Evolutionary conservation across 2,113 vertebrate species (phyloP).

Genomic region (Himantopus leucocephalus): DNA sequence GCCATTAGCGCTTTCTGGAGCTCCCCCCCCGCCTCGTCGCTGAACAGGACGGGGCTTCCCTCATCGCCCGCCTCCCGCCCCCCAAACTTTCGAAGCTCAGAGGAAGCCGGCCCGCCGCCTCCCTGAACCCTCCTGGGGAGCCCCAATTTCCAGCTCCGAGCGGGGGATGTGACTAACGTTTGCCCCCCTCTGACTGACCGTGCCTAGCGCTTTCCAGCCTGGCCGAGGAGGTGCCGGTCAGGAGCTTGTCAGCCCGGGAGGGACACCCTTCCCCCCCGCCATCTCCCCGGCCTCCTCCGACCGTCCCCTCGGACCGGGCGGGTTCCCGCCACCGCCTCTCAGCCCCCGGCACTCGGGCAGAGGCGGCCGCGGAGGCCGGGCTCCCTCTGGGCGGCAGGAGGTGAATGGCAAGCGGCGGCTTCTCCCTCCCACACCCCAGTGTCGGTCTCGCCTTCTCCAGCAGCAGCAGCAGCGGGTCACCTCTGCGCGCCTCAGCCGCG

Average conservation of each 20-base stretch:
- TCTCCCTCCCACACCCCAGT: slow-evolving; percentile 24
- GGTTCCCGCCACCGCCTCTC: background rate
- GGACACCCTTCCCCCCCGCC: too few relatives aligned
- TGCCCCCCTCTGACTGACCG: background rate
- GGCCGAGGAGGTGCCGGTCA: background rate
- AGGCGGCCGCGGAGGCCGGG: slow-evolving; percentile 20
- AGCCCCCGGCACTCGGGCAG: background rate
- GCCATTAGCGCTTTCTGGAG: background rate
- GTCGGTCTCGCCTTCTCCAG: slow-evolving; percentile 22
- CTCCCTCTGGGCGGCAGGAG: slow-evolving; percentile 56
- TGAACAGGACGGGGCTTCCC: background rate
- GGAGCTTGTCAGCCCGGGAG: background rate
- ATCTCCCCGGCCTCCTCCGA: background rate
- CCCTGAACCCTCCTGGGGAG: background rate
- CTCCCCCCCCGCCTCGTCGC: too few relatives aligned
- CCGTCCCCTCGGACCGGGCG: background rate
- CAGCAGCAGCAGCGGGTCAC: slow-evolving; percentile 5
- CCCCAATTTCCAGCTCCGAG: fast-evolving
- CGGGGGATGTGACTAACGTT: too few relatives aligned
- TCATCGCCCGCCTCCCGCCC: too few relatives aligned
- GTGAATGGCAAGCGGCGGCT: slow-evolving; percentile 42
- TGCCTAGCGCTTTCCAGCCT: background rate
- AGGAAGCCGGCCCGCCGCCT: background rate
- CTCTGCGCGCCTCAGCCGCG: slow-evolving; percentile 5
- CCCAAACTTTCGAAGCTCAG: background rate